These are phyloP conservation scores for Limnothrissa miodon DNA, from an alignment of 2,113 vertebrate species.

Conservation along the genomic window DNA sequence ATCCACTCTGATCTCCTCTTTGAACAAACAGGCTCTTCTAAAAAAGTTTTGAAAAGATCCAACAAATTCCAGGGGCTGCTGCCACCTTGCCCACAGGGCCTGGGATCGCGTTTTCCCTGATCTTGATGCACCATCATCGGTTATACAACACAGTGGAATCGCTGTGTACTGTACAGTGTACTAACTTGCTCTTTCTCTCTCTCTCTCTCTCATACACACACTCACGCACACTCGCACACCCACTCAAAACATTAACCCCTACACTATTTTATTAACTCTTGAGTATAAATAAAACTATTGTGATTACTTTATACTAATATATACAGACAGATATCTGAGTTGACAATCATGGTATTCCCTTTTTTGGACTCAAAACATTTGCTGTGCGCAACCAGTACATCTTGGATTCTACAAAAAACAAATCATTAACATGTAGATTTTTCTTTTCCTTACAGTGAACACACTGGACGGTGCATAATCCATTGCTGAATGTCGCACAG, in stretches of 20 bases:
- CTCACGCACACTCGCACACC: neutral
- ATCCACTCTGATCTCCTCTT: conserved; percentile 11
- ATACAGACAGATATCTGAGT: conserved; percentile 29
- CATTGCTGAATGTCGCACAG: neutral
- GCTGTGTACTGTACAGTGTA: conserved; percentile 19
- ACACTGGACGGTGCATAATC: neutral
- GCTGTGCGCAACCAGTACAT: conserved; percentile 38
- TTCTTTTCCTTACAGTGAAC: neutral
- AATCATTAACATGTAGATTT: neutral
- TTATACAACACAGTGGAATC: conserved; percentile 37
- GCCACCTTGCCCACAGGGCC: conserved; percentile 53
- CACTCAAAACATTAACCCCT: neutral
- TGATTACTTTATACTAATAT: conserved; percentile 8
- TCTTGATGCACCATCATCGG: conserved; percentile 53
- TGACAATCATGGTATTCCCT: conserved; percentile 47
- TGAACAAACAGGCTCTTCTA: neutral
- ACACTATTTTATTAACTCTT: conserved; percentile 27
- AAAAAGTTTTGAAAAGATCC: neutral
- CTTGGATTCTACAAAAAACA: neutral
- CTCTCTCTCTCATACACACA: neutral
- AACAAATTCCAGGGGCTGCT: conserved; percentile 22
- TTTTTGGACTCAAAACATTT: conserved; percentile 45
- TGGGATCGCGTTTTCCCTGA: conserved; percentile 60
- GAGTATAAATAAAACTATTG: conserved; percentile 41
- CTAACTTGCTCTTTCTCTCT: neutral